Conservation (phyloP, 2,113 vertebrate species). For the Microcebus jonahi region DNA sequence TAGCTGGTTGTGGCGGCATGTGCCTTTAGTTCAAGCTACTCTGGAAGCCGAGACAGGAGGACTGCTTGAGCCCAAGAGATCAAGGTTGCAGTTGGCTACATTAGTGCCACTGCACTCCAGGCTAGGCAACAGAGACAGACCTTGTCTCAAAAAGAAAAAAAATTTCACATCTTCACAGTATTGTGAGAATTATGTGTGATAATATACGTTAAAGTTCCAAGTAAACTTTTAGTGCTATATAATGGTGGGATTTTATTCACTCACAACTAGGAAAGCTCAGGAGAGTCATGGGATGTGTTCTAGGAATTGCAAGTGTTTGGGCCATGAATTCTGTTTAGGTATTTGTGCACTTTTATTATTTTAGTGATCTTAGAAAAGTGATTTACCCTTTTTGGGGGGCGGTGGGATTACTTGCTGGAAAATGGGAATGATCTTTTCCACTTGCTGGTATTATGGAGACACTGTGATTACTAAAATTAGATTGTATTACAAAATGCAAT, state of each 20-base stretch:
- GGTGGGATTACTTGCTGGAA: neutral
- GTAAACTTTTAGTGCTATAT: neutral
- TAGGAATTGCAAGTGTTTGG: neutral
- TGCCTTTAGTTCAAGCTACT: too few relatives aligned
- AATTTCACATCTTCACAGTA: neutral
- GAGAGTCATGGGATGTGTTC: neutral
- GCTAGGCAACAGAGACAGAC: too few relatives aligned
- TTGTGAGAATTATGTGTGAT: neutral
- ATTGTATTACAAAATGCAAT: constrained; percentile 52
- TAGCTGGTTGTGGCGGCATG: too few relatives aligned
- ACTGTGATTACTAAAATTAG: constrained; percentile 45
- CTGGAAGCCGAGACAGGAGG: too few relatives aligned
- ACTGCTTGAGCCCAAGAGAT: too few relatives aligned
- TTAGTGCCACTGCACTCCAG: too few relatives aligned
- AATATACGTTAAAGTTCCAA: neutral
- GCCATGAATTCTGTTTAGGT: neutral
- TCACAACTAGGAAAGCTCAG: neutral
- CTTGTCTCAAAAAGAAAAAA: too few relatives aligned
- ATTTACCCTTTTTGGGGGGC: neutral
- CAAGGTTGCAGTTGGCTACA: too few relatives aligned
- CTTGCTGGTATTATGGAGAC: neutral
- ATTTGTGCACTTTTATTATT: neutral
- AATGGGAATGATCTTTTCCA: constrained; percentile 24
- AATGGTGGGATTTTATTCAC: neutral
- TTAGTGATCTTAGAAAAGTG: constrained; percentile 20